phyloP scores from a whole-genome alignment of 2,888 invertebrate genomes.

The Venusia cambrica region DNA sequence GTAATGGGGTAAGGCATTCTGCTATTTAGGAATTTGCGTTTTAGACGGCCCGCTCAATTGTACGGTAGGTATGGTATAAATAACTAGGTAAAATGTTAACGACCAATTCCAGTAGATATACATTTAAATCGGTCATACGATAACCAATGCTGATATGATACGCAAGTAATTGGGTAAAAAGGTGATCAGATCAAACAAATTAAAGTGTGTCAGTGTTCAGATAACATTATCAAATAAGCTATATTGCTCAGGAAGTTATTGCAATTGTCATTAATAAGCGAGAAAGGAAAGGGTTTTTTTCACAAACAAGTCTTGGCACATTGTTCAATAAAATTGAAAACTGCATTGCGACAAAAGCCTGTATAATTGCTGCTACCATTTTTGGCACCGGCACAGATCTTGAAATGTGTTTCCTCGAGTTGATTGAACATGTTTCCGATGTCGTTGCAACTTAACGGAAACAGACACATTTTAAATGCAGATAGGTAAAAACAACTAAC shows the following conservation, averaged over 20 bases:
- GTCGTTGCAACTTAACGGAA: too few species aligned
- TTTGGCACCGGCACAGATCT: constrained; percentile 14
- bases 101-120: constrained; percentile 22
- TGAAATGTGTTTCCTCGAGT: constrained; percentile 4
- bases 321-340: constrained; percentile 11
- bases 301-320: constrained; percentile 11
- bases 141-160: too few species aligned
- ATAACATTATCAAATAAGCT: background rate
- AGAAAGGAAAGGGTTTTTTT: constrained; percentile 5
- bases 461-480: too few species aligned
- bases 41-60: too few species aligned
- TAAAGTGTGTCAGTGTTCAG: constrained; percentile 3
- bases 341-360: constrained; percentile 21
- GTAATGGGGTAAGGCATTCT: too few species aligned
- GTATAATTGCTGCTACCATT: constrained; percentile 13
- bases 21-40: too few species aligned
- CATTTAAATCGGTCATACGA: constrained; percentile 18
- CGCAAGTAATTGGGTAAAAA: constrained; percentile 19
- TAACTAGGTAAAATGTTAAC: constrained; percentile 13
- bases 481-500: too few species aligned
- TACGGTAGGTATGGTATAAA: constrained; percentile 14
- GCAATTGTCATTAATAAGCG: too few species aligned
- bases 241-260: too few species aligned
- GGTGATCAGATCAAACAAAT: constrained; percentile 11
- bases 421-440: constrained; percentile 2